phyloP scores from a whole-genome alignment of 2,113 vertebrate genomes.

The Cinclus mexicanus region DNA sequence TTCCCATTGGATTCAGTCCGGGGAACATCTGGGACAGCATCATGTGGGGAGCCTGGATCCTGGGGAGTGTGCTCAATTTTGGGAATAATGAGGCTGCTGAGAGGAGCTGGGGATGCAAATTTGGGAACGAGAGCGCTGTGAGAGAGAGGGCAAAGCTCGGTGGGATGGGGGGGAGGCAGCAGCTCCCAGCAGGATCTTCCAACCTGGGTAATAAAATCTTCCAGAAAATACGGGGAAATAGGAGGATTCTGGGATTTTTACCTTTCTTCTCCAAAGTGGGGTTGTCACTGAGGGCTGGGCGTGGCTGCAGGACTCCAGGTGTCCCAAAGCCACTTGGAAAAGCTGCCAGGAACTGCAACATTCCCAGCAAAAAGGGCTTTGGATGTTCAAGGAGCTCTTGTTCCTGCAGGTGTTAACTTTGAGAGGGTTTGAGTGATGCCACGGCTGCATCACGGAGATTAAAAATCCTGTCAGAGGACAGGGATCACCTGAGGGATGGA shows the following conservation, averaged over 20 bases:
- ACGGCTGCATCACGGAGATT: fast-evolving
- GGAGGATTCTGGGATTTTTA: not conserved
- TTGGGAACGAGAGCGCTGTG: too few species aligned
- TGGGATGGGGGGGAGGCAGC: not conserved
- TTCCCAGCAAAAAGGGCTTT: not conserved
- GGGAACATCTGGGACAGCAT: not conserved
- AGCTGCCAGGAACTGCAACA: fast-evolving
- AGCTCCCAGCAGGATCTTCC: not conserved
- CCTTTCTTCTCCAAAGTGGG: fast-evolving
- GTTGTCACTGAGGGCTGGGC: not conserved
- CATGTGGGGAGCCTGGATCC: fast-evolving
- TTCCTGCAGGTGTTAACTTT: fast-evolving
- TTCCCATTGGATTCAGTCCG: not conserved
- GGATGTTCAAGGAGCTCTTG: not conserved
- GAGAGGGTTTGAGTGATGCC: fast-evolving
- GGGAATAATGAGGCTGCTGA: not conserved
- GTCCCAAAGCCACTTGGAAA: not conserved
- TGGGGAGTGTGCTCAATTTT: fast-evolving
- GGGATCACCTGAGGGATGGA: not conserved
- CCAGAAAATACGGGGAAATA: not conserved
- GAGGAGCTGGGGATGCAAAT: not conserved
- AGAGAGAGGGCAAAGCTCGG: fast-evolving
- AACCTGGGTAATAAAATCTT: not conserved
- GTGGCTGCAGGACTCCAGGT: not conserved
- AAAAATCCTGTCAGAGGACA: not conserved